Conservation (phyloP, 1,140 invertebrate genomes). For the Trinorchestia longiramus region DNA sequence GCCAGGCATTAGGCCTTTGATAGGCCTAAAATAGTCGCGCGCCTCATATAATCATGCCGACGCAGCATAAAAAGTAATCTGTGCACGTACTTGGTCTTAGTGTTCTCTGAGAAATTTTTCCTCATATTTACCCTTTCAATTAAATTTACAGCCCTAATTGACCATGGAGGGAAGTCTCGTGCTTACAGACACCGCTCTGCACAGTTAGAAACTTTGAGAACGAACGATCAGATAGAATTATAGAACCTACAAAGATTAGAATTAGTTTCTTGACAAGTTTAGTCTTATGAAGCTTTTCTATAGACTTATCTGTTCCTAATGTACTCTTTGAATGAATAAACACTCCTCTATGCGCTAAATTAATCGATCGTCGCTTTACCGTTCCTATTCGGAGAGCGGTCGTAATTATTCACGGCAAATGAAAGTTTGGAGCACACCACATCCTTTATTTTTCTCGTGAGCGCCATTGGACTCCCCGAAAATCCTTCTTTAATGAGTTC, state of each 20-base stretch:
- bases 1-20: conserved; percentile 35
- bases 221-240: background rate
- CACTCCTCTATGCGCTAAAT: background rate
- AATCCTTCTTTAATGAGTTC: conserved; percentile 55
- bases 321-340: background rate
- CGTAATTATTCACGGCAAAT: conserved; percentile 26
- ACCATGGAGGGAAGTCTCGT: background rate
- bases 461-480: conserved; percentile 45
- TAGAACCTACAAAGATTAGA: background rate
- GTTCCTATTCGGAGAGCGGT: background rate
- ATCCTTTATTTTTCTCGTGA: conserved; percentile 49
- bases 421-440: conserved; percentile 46
- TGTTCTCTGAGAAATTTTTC: background rate
- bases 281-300: background rate
- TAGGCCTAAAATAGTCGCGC: conserved; percentile 36
- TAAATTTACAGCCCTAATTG: background rate
- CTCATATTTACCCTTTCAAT: background rate
- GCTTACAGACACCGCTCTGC: background rate
- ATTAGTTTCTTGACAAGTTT: background rate
- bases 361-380: background rate
- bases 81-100: background rate
- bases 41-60: background rate
- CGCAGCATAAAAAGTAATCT: background rate
- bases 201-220: background rate
- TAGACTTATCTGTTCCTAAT: background rate